Evolutionary conservation across 2,888 invertebrate genomes (phyloP), one percentile per base, ranked within the genome.

Genomic region (Zygothrica quintamaculata): DNA sequence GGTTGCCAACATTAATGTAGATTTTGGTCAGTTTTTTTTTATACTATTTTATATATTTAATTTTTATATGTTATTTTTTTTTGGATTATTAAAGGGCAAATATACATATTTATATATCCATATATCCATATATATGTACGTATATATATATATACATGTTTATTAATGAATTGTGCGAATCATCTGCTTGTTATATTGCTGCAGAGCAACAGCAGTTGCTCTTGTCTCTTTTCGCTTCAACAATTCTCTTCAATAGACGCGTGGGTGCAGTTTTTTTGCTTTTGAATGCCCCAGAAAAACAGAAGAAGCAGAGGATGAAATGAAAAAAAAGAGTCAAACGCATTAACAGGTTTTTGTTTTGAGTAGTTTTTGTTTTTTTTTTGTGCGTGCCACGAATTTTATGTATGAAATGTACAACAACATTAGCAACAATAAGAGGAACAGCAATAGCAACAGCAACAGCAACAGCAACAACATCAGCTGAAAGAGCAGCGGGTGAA

Each of bases 221-320:
- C 13, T 25, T 8, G 47, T 26, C 52, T 65, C 13, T 15, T 39
- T 44, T 13, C 16, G 15, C 8, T 15, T 8, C 16, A n/a, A 13
- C 31, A 7, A 3, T 31, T 47, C 67, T 67, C 56, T 53, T 48
- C 2, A 16, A 16, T 18, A 31, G 55, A 36, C 43, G 80, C 84
- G 80, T 80, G 80, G 80, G 80, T 80, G 80, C 84, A 75, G 39
- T 59, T 59, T 52, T n/a, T n/a, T n/a, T n/a, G n/a, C n/a, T n/a
- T n/a, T 52, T n/a, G 47, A 51, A 47, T 52, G 48, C 51, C 29
- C 33, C 8, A 56, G 22, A 7, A 56, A 44, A 47, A 18, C 15
- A 43, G 9, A 25, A 26, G 57, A 43, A 40, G 26, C 26, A 26
- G 26, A 1, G 13, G 13, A 42, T 9, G 25, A 26, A 62, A 9